phyloP scores from a whole-genome alignment of 2,888 invertebrate species.

The Gari tellinella region DNA sequence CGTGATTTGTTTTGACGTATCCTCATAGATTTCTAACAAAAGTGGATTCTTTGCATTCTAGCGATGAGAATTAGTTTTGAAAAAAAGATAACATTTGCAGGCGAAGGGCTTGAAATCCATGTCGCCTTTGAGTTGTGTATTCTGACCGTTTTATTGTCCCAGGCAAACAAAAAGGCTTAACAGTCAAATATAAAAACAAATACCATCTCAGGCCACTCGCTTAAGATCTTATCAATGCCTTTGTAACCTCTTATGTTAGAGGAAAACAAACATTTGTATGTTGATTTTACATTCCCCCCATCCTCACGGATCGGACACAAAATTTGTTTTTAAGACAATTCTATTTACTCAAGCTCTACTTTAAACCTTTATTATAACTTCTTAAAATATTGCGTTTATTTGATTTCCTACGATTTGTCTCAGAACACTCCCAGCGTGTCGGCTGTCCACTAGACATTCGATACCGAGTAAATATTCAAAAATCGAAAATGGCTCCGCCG shows the following conservation, averaged over 20 bases:
- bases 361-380: slow-evolving; percentile 56
- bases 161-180: slow-evolving; percentile 50
- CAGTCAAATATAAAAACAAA: slow-evolving; percentile 65
- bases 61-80: too few species aligned
- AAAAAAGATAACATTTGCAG: too few species aligned
- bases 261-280: slow-evolving; percentile 65
- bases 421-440: slow-evolving; percentile 12
- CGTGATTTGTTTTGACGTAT: too few species aligned
- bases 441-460: slow-evolving; percentile 48
- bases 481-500: slow-evolving; percentile 46
- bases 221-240: slow-evolving; percentile 52
- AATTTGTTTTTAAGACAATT: slow-evolving; percentile 45
- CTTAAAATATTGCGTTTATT: slow-evolving; percentile 4
- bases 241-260: slow-evolving; percentile 51
- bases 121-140: slow-evolving; percentile 58
- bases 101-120: background rate
- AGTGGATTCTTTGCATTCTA: too few species aligned
- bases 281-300: slow-evolving; percentile 57
- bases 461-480: slow-evolving; percentile 17
- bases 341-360: slow-evolving; percentile 38
- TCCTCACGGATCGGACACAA: slow-evolving; percentile 54
- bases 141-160: slow-evolving; percentile 57
- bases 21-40: too few species aligned
- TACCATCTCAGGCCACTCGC: slow-evolving; percentile 39
- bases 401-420: slow-evolving; percentile 28